Evolutionary conservation across 2,113 vertebrate species (phyloP).

Genomic region (Arenaria interpres): DNA sequence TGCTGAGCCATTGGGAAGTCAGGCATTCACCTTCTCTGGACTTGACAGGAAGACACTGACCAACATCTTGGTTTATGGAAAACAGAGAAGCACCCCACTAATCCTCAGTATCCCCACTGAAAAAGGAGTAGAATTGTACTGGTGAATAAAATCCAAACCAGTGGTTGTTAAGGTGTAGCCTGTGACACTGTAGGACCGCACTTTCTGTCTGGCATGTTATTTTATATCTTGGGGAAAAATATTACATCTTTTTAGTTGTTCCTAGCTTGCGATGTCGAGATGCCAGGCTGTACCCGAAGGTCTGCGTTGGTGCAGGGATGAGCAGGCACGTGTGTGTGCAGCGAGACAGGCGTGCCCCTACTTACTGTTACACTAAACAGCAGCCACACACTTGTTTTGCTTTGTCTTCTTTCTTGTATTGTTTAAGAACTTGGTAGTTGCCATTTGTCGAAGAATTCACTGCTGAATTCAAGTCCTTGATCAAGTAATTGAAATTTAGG

Average conservation of each 20-base stretch:
- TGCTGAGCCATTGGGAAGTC: not conserved
- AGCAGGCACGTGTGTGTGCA: accelerated
- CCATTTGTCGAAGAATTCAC: conserved; percentile 34
- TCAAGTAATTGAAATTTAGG: conserved; percentile 65
- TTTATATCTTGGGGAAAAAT: not conserved
- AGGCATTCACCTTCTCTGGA: not conserved
- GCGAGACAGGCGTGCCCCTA: accelerated
- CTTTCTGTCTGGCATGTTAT: not conserved
- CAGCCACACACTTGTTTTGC: not conserved
- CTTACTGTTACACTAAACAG: not conserved
- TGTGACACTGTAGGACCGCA: not conserved
- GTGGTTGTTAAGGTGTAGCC: not conserved
- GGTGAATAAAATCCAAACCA: not conserved
- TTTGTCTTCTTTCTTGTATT: not conserved
- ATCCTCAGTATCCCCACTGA: not conserved
- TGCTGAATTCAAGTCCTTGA: conserved; percentile 69
- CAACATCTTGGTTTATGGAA: not conserved
- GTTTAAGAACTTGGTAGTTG: conserved; percentile 8
- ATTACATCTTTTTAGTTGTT: not conserved
- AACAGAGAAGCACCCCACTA: not conserved
- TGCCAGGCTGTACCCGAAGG: not conserved
- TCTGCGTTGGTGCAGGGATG: not conserved
- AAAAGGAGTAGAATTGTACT: not conserved
- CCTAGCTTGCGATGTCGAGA: not conserved
- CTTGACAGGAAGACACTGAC: not conserved